Conservation (phyloP, 2,888 invertebrate species). For the Chaetogeoica ovagalla region DNA sequence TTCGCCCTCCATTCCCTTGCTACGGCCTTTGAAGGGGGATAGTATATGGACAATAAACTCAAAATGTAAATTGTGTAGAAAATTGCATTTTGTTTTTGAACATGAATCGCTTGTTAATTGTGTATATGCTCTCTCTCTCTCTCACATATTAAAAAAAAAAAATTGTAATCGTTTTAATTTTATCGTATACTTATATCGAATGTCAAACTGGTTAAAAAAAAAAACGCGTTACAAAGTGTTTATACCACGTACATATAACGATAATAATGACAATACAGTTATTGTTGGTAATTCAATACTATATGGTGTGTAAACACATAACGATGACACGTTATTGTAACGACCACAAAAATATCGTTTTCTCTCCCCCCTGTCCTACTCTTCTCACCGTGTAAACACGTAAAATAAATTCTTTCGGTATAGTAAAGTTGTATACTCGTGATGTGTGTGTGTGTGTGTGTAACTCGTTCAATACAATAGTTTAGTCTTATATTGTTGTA, state of each 20-base stretch:
- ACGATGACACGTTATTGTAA: not conserved
- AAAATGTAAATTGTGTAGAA: no score
- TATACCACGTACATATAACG: not conserved
- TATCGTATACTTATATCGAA: not conserved
- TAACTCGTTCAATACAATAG: not conserved
- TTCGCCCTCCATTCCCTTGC: no score
- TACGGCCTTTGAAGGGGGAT: no score
- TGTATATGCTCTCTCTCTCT: not conserved
- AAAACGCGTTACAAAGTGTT: not conserved
- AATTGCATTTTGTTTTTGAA: no score
- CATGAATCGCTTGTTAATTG: no score
- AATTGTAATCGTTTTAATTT: not conserved
- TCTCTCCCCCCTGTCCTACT: not conserved
- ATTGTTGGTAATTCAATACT: conserved; percentile 36
- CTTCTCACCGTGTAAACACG: not conserved
- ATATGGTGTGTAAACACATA: conserved; percentile 17
- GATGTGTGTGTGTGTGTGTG: not conserved
- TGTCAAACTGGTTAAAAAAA: not conserved
- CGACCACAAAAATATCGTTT: conserved; percentile 37
- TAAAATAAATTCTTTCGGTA: not conserved
- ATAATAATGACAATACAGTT: not conserved
- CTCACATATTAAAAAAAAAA: not conserved
- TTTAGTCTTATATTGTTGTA: no score
- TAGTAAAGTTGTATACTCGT: no score
- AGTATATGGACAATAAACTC: no score